Evolutionary conservation across 2,888 invertebrate genomes (phyloP), one percentile per base, ranked within the genome.

Genomic region (Caradrina kadenii): DNA sequence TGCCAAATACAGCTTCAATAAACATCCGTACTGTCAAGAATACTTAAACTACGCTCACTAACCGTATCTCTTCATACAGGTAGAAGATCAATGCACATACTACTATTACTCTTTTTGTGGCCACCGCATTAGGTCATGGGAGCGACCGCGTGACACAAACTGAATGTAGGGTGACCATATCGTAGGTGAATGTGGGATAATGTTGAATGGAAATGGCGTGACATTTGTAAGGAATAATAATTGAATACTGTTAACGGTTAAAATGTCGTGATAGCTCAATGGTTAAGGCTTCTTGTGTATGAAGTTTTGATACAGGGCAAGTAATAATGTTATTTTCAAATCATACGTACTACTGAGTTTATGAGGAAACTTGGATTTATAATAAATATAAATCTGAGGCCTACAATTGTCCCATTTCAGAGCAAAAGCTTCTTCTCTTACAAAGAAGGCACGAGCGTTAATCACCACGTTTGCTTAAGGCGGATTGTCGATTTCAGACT

Each of bases 141-240:
- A 95, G 81, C 92, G 93, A 87, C 91, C 93, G 91, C 88, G 90
- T 92, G 89, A 94, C 93, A 93, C 90, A 91, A 79, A 83, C 86
- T 86, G 82, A 86, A 81, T 83, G 81, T 90, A 88, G 81, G 82
- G 89, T 84, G 85, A 67, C 91, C 63, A 86, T 76, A 63, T 8
- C 31, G 55, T 21, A 7, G 19, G 39, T 15, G 21, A 39, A 63
- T 74, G 70, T 67, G 54, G 70, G 73, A 81, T 67, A 73, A 2
- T 67, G 1, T 68, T 63, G 15, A 45, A 70, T 66, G 26, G 42
- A n/a, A 59, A 63, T 68, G 26, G n/a, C 17, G 15, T 26, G n/a
- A 48, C 13, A 11, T 22, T 60, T 55, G 26, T 49, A 17, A 54
- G 19, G 1, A 53, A 21, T 65, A 53, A 21, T 65, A 3, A 22